phyloP scores from a whole-genome alignment of 2,113 vertebrate genomes.

The Forbesichthys papilliferus region DNA sequence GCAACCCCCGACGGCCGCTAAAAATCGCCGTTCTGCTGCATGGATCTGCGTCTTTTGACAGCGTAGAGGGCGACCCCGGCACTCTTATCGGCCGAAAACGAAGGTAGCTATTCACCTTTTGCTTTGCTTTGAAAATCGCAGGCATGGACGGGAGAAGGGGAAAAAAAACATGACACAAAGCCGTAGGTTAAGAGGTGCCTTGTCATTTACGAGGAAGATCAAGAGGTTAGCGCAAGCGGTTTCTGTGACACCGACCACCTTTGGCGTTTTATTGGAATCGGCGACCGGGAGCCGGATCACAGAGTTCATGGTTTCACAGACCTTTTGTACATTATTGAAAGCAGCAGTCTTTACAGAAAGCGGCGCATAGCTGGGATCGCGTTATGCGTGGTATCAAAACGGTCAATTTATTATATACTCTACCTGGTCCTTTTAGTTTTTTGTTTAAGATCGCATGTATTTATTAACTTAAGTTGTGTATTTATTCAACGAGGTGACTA shows the following conservation, averaged over 20 bases:
- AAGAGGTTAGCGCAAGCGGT: constrained; percentile 67
- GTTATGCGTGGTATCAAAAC: constrained; percentile 50
- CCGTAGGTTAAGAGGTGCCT: constrained; percentile 85
- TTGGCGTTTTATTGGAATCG: constrained; percentile 12
- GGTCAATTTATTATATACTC: constrained; percentile 62
- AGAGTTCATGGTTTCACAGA: constrained; percentile 61
- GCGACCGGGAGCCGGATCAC: constrained; percentile 26
- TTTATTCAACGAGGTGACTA: constrained; percentile 2
- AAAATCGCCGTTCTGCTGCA: constrained; percentile 66
- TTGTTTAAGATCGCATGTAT: constrained; percentile 30
- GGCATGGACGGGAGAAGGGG: constrained; percentile 5
- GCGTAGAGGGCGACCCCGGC: constrained; percentile 86
- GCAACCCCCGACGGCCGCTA: constrained; percentile 66
- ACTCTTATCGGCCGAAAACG: constrained; percentile 68
- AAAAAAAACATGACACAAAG: constrained; percentile 79
- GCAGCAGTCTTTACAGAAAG: constrained; percentile 29
- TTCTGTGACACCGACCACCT: constrained; percentile 60
- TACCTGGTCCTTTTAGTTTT: constrained; percentile 16
- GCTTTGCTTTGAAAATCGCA: constrained; percentile 69
- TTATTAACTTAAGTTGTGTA: constrained; percentile 49
- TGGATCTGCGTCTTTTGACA: constrained; percentile 80
- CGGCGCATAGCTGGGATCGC: constrained; percentile 40
- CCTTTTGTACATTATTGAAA: constrained; percentile 37
- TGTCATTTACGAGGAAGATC: constrained; percentile 82
- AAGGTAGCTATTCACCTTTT: constrained; percentile 81